Evolutionary conservation across 2,888 invertebrate species (phyloP).

Genomic region (Drosophila barbarae): DNA sequence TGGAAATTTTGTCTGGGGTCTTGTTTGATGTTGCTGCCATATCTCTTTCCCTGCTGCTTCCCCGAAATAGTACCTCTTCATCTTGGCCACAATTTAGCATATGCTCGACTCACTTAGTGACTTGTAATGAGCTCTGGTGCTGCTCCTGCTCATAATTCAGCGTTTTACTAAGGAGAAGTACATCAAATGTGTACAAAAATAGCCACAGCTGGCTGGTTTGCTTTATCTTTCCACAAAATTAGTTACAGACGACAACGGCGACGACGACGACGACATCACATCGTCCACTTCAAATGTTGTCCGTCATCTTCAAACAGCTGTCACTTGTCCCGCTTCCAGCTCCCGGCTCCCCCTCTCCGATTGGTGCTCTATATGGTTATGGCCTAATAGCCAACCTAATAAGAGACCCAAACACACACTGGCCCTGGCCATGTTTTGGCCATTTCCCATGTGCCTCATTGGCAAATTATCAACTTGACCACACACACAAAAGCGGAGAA

Average conservation of each 20-base stretch:
- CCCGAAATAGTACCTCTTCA: not conserved
- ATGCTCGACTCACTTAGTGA: conserved; percentile 55
- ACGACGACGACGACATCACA: conserved; percentile 10
- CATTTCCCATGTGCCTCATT: conserved; percentile 71
- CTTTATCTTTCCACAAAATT: conserved; percentile 61
- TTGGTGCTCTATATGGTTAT: conserved; percentile 66
- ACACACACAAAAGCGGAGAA: conserved; percentile 38
- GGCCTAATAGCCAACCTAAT: conserved; percentile 68
- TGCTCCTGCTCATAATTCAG: conserved; percentile 35
- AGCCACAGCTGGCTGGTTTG: conserved; percentile 29
- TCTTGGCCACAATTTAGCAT: conserved; percentile 46
- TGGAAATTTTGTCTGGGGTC: conserved; percentile 53
- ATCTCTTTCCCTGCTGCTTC: not conserved
- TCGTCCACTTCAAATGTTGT: conserved; percentile 66
- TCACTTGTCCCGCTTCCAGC: conserved; percentile 5
- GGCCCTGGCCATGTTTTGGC: conserved; percentile 47
- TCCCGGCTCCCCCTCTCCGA: conserved; percentile 36
- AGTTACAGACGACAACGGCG: conserved; percentile 60
- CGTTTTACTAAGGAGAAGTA: conserved; percentile 9
- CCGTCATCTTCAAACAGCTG: conserved; percentile 66
- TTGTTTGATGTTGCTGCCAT: conserved; percentile 23
- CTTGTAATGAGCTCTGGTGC: conserved; percentile 55
- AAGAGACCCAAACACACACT: conserved; percentile 50
- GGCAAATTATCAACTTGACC: conserved; percentile 64
- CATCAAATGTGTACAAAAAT: conserved; percentile 31